Evolutionary conservation across 2,888 invertebrate species (phyloP).

Genomic region (Cenopis cana): DNA sequence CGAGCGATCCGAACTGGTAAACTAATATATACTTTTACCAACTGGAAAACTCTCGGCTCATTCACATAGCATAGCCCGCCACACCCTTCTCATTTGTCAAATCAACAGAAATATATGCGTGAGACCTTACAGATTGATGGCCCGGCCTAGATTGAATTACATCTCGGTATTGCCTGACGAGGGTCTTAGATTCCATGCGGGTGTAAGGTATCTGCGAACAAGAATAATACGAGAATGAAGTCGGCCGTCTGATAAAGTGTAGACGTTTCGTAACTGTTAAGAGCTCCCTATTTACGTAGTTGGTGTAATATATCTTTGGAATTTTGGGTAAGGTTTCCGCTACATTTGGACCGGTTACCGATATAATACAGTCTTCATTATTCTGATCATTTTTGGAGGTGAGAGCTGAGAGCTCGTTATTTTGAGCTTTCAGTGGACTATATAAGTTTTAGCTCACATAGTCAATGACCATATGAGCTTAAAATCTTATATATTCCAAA

Average conservation of each 20-base stretch:
- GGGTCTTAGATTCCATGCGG: constrained; percentile 79
- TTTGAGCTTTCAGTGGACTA: too few relatives aligned
- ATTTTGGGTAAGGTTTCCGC: constrained; percentile 10
- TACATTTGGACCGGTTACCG: not conserved
- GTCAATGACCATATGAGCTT: too few relatives aligned
- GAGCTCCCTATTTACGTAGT: constrained; percentile 38
- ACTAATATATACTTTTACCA: constrained; percentile 63
- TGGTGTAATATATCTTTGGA: constrained; percentile 23
- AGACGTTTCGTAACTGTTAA: constrained; percentile 52
- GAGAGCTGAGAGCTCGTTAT: not conserved
- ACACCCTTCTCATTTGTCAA: constrained; percentile 85
- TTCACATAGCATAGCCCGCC: constrained; percentile 63
- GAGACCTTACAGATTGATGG: constrained; percentile 84
- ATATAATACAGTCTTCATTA: not conserved
- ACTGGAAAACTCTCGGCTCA: constrained; percentile 62
- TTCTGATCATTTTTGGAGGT: not conserved
- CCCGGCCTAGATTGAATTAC: constrained; percentile 83
- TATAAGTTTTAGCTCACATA: too few relatives aligned
- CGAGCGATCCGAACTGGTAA: constrained; percentile 53
- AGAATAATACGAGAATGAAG: constrained; percentile 75
- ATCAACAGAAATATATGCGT: constrained; percentile 85
- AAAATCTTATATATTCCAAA: too few relatives aligned
- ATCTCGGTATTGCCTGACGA: constrained; percentile 81
- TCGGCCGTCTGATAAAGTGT: constrained; percentile 63
- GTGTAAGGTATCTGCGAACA: constrained; percentile 62